Base-by-base conservation (phyloP, 2,113 vertebrate genomes). In the Pipra filicauda region DNA sequence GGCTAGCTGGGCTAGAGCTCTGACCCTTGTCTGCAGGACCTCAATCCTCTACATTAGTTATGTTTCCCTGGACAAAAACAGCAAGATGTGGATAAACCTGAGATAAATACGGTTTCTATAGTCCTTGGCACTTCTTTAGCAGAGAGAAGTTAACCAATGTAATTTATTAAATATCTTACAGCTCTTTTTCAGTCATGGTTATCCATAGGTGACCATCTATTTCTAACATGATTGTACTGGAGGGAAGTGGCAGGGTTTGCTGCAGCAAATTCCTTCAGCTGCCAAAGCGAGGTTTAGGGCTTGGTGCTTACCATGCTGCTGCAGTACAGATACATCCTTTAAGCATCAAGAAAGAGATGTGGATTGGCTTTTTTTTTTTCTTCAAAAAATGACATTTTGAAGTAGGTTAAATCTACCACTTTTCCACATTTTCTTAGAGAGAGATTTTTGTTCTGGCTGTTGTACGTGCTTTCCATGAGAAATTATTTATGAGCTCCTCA, bases 301-400 rank as follows among this genome's bases (percentile, higher is more conserved):
- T 75, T 57, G 61, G 31, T 78, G 79, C 71, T 97, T 96, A 93
- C 69, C 82, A 96, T 86, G 94, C 95, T 74, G 52, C 52, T 88
- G 87, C 2, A 9, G 78, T 90, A 78, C 82, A 93, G 52, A 35
- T 79, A 78, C 65, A 84, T 94, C 65, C 95, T 94, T 90, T 95
- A 94, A 94, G 75, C 75, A 94, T 95, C 89, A 72, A 88, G 81
- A 95, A 88, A 91, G 84, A 95, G 88, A 89, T 23, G 51, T 44
- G 93, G 89, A 95, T 92, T 31, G 88, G 6, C 54, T 75, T 2
- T 58, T 93, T 92, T 95, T 95, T 95, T 59, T 49, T 20, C 48
- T 90, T 91, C 71, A 91, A 89, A 92, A 96, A 97, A 96, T 95
- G 94, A 93, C 95, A 94, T 95, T 96, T 95, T 97, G 96, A 94